Evolutionary conservation across 2,113 vertebrate species (phyloP).

Genomic region (Lepisosteus oculatus): DNA sequence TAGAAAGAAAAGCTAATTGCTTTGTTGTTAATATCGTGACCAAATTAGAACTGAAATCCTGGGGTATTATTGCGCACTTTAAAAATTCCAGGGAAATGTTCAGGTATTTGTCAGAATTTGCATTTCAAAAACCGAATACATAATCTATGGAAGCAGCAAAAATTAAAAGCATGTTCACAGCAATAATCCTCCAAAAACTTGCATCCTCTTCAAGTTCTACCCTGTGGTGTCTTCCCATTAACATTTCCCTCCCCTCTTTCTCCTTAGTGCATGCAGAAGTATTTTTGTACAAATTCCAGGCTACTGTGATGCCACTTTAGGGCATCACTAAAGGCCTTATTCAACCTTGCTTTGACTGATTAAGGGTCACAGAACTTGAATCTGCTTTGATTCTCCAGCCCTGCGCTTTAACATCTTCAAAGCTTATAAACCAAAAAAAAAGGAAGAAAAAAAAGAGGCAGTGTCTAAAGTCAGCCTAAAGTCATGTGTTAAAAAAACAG

Average conservation of each 20-base stretch:
- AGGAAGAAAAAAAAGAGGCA: constrained; percentile 12
- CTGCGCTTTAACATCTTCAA: constrained; percentile 3
- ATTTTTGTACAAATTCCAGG: neutral
- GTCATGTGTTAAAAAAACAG: constrained; percentile 75
- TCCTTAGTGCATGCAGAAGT: neutral
- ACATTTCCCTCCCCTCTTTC: neutral
- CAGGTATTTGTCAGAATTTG: too few species aligned
- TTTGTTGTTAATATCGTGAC: too few species aligned
- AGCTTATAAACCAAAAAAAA: constrained; percentile 12
- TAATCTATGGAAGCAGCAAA: neutral
- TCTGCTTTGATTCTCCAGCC: constrained; percentile 9
- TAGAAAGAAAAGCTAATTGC: too few species aligned
- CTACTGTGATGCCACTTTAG: neutral
- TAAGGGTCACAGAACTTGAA: constrained; percentile 7
- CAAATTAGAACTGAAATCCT: too few species aligned
- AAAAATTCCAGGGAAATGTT: too few species aligned
- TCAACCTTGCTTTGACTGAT: constrained; percentile 9
- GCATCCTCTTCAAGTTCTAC: neutral
- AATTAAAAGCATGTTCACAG: neutral
- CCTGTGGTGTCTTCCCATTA: constrained; percentile 1
- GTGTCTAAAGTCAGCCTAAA: constrained; percentile 61
- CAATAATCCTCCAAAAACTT: neutral
- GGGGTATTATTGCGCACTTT: too few species aligned
- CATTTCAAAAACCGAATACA: too few species aligned
- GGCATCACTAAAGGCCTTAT: neutral